Base-by-base conservation (phyloP, 2,797 vertebrate genomes). In the Rhincodon typus region DNA sequence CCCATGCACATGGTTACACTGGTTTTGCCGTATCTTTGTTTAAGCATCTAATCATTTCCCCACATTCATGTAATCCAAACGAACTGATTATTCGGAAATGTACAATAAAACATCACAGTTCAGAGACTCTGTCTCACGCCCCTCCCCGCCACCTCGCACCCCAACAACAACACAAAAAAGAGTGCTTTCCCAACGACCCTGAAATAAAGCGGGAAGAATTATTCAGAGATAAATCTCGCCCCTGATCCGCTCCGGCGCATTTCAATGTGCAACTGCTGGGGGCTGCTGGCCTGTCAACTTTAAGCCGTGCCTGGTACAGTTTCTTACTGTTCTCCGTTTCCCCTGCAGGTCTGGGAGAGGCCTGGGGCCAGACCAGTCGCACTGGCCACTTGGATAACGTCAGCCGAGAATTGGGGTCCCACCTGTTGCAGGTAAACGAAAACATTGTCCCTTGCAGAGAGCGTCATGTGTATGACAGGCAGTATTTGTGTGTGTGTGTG, bases 351-450 rank as follows among this genome's bases (percentile, higher is more conserved):
- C 98, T 99, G 0, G 99, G 99, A 72, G 99, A 99, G 97, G 99
- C 99, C 1, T 99, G 99, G 99, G 99, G 99, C 93, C 99, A 99
- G 69, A 97, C 99, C n/a, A 98, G 98, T 96, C 97, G 98, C 95
- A 98, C 97, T 95, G 98, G 98, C 93, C 98, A 98, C 1, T 96
- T 99, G 97, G 98, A 99, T 96, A 99, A 99, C 95, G 98, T 99
- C 94, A 98, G 98, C 96, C 98, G 98, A 21, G 99, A 99, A 87
- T 97, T 99, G 93, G 99, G 99, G 96, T 99, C 99, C 7, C 99
- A 99, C 96, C 98, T 99, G 95, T 97, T 99, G 95, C 99, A 99
- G 99, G 99, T 99, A 98, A 77, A 77, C 94, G 46, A 42, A 23
- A 50, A n/a, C 27, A 34, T n/a, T 77, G 93, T 72, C 42, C 42